Conservation (phyloP, 2,113 vertebrate genomes). For the Petroica traversi region DNA sequence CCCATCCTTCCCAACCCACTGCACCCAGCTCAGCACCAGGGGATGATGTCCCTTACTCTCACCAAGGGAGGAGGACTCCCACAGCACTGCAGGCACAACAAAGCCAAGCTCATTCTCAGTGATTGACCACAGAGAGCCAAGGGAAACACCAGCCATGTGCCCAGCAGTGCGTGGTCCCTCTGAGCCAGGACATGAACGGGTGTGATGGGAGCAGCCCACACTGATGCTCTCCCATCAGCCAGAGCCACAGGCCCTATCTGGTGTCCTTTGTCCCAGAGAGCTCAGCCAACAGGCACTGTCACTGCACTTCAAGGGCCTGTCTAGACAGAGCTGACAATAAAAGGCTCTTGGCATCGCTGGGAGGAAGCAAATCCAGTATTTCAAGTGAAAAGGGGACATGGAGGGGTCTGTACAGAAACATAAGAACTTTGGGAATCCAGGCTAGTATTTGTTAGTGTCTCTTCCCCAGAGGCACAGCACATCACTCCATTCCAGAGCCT, state of each 20-base stretch:
- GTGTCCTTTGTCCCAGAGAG: not conserved
- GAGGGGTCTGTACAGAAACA: not conserved
- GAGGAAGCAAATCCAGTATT: not conserved
- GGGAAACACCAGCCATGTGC: rapidly evolving
- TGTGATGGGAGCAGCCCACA: not conserved
- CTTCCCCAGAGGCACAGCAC: not conserved
- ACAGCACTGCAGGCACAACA: not conserved
- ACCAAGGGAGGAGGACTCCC: rapidly evolving
- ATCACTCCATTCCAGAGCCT: not conserved
- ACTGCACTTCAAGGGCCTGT: not conserved
- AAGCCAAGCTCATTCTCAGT: not conserved
- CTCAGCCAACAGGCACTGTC: not conserved
- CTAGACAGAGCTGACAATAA: not conserved
- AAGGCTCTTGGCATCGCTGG: not conserved
- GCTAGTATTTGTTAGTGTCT: not conserved
- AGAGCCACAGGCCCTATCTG: not conserved
- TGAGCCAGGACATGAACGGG: not conserved
- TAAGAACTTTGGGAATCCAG: not conserved
- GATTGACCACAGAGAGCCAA: not conserved
- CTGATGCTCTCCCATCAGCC: rapidly evolving
- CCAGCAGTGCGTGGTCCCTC: not conserved
- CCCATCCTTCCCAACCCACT: not conserved
- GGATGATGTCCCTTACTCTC: not conserved
- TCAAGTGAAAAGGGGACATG: not conserved
- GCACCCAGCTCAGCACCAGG: not conserved